Evolutionary conservation across 2,888 invertebrate genomes (phyloP).

Genomic region (Oxytorus armatus): DNA sequence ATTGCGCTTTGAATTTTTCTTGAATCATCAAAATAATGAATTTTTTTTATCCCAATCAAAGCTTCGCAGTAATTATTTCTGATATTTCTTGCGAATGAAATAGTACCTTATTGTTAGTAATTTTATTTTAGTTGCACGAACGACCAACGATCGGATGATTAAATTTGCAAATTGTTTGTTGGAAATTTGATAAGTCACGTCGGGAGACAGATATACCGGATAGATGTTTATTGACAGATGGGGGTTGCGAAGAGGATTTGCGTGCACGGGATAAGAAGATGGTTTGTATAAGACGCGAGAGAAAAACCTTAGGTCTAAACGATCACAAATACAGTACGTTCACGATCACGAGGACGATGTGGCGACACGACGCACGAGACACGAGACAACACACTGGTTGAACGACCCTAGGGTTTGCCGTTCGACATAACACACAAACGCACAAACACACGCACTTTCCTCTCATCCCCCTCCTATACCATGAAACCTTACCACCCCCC

Average conservation of each 20-base stretch:
- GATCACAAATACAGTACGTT: slow-evolving; percentile 80
- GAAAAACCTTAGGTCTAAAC: slow-evolving; percentile 75
- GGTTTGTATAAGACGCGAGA: slow-evolving; percentile 17
- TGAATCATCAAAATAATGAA: too few species aligned
- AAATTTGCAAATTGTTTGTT: too few species aligned
- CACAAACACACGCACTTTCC: slow-evolving; percentile 52
- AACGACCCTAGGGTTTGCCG: slow-evolving; percentile 77
- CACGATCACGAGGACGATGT: slow-evolving; percentile 78
- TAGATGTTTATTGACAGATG: neutral
- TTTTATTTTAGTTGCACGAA: too few species aligned
- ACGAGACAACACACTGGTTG: slow-evolving; percentile 82
- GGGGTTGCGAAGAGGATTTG: neutral
- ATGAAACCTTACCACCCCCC: slow-evolving; percentile 61
- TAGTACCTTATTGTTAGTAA: too few species aligned
- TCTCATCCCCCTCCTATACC: slow-evolving; percentile 63
- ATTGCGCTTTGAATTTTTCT: too few species aligned
- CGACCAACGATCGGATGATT: too few species aligned
- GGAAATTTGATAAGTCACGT: too few species aligned
- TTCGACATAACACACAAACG: slow-evolving; percentile 68
- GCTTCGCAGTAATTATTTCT: too few species aligned
- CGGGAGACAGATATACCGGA: too few species aligned
- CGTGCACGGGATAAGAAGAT: neutral
- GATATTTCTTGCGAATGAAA: too few species aligned
- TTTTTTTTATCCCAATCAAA: too few species aligned
- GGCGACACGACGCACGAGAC: slow-evolving; percentile 80